Base-by-base conservation (phyloP, 2,113 vertebrate genomes). In the Centropristis striata region DNA sequence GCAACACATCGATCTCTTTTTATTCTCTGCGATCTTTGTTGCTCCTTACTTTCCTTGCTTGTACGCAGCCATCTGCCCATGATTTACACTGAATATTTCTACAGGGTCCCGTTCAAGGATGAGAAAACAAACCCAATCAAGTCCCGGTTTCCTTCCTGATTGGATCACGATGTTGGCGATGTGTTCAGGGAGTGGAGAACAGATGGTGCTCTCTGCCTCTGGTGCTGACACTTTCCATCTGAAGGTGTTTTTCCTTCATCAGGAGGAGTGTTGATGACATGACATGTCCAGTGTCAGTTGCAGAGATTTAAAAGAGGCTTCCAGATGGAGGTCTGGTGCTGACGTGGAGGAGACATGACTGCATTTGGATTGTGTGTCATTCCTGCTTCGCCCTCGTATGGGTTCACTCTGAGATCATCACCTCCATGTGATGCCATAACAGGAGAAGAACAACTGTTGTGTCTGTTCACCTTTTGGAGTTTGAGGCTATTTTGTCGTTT, bases 291-390 rank as follows among this genome's bases (percentile, higher is more conserved):
- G 8, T 84, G 80, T 82, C 75, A 46, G 1, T 18, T 71, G 71
- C 51, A 66, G 25, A 64, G 53, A 32, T 83, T 81, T 83, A 36
- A 61, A 80, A 78, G 72, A 84, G 39, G 67, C 75, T 70, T 85
- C 49, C 81, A 91, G 83, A 89, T 84, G 80, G 86, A 84, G 9
- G 72, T 83, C 86, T 88, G 86, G 81, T 54, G 32, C 50, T 82
- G 83, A 90, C 75, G 39, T 85, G 61, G 57, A 83, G 75, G 55
- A 92, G 86, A 88, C 78, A 55, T 80, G 87, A 85, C 80, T 81
- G 69, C 61, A 59, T 81, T 57, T 89, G 71, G 78, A 88, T 78
- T 77, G 63, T 86, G 85, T 84, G 85, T 92, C 81, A 88, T 49
- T 78, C 81, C 42, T 76, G 58, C 51, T 41, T 25, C n/a, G 55